phyloP scores from a whole-genome alignment of 2,113 vertebrate species.

The Solea senegalensis region DNA sequence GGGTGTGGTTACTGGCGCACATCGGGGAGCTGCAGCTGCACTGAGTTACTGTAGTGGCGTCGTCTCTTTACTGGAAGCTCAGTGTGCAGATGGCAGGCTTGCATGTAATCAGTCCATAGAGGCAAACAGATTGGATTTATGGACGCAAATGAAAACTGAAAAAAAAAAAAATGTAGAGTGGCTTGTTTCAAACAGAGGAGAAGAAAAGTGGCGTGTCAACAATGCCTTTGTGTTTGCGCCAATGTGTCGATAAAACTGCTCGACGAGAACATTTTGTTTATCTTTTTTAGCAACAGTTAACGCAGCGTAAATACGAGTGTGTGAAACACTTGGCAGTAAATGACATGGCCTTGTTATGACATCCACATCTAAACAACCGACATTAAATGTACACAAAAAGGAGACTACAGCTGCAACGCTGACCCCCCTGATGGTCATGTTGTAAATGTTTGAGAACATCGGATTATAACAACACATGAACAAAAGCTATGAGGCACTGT shows the following conservation, averaged over 20 bases:
- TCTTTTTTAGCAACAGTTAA: not conserved
- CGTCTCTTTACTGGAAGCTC: not conserved
- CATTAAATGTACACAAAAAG: slow-evolving; percentile 2
- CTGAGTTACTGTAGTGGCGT: not conserved
- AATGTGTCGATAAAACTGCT: not conserved
- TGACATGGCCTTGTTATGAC: not conserved
- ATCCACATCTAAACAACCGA: not conserved
- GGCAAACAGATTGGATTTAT: not conserved
- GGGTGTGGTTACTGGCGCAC: slow-evolving; percentile 2
- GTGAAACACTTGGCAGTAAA: not conserved
- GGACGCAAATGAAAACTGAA: not conserved
- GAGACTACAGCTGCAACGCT: not conserved
- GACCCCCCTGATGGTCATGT: not conserved
- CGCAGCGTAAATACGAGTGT: not conserved
- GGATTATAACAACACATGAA: not conserved
- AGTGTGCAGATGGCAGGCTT: not conserved
- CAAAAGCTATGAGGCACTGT: no score
- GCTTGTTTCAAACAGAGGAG: not conserved
- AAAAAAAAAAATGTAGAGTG: not conserved
- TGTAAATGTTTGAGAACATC: not conserved
- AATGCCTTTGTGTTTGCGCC: not conserved
- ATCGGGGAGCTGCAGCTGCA: slow-evolving; percentile 11
- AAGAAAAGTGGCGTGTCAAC: not conserved
- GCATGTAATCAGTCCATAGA: not conserved
- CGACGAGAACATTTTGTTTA: not conserved